Evolutionary conservation across 2,113 vertebrate species (phyloP).

Genomic region (Kryptolebias marmoratus): DNA sequence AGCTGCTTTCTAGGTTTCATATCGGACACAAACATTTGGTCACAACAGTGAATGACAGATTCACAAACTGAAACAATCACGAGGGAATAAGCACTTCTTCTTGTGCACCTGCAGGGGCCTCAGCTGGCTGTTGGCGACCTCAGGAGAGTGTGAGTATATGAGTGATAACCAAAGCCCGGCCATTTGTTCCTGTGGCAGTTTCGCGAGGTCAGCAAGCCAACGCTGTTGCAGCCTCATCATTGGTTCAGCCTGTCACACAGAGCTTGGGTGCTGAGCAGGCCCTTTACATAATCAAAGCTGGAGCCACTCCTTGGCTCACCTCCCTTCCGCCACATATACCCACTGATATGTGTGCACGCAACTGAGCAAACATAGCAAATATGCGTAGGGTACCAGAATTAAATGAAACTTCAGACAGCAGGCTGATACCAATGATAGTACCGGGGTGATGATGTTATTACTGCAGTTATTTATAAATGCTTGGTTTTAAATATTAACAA

Average conservation of each 20-base stretch:
- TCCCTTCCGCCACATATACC: conserved; percentile 30
- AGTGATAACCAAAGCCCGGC: conserved; percentile 67
- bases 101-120: conserved; percentile 54
- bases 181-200: conserved; percentile 79
- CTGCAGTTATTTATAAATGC: conserved; percentile 6
- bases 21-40: conserved; percentile 2
- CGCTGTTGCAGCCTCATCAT: conserved; percentile 74
- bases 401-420: background rate
- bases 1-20: background rate
- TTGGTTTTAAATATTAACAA: conserved; percentile 25
- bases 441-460: background rate
- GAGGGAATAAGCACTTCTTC: conserved; percentile 37
- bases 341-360: conserved; percentile 18
- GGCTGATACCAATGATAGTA: background rate
- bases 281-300: conserved; percentile 80
- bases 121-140: conserved; percentile 63
- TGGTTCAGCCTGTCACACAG: conserved; percentile 79
- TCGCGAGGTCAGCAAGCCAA: conserved; percentile 80
- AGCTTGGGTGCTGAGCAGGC: conserved; percentile 79
- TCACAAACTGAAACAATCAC: conserved; percentile 13
- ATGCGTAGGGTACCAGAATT: background rate
- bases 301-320: conserved; percentile 69
- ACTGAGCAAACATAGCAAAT: background rate
- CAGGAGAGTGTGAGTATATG: conserved; percentile 49
- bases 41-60: conserved; percentile 6